These are phyloP conservation scores for Oppia nitens DNA, from an alignment of 1,140 invertebrate species.

Conservation along the genomic window DNA sequence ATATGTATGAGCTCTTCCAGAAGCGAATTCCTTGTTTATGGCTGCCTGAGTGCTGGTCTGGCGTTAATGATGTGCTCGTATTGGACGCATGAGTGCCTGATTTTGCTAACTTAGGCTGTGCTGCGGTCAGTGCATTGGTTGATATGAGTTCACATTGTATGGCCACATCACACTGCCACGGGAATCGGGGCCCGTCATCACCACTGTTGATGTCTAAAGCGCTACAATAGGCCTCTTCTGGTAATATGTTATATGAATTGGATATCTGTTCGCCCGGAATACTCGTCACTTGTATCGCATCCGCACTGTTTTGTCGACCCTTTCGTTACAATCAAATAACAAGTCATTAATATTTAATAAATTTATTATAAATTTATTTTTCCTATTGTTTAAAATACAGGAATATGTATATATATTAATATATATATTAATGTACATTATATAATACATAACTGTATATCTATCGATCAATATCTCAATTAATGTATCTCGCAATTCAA, in stretches of 20 bases:
- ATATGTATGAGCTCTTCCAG: conserved; percentile 13
- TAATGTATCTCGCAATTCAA: no score
- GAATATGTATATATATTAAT: no score
- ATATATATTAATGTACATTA: no score
- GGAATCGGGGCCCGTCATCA: conserved; percentile 25
- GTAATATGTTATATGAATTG: conserved; percentile 18
- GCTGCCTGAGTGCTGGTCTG: neutral
- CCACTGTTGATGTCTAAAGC: conserved; percentile 27
- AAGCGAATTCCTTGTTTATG: conserved; percentile 4
- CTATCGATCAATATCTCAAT: no score
- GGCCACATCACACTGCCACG: conserved; percentile 29
- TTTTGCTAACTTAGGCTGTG: neutral
- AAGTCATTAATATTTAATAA: neutral
- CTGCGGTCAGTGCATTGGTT: no score
- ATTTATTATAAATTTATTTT: no score
- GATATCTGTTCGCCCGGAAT: conserved; percentile 1
- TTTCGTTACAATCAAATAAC: neutral
- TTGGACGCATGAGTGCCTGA: neutral
- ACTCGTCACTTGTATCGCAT: neutral
- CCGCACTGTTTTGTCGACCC: conserved; percentile 1
- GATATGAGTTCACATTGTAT: conserved; percentile 25
- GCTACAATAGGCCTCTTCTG: conserved; percentile 22
- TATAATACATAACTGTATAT: no score
- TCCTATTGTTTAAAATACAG: no score
- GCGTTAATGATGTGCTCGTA: neutral